A percentile compares a stretch with the other conserved stretches of the same genome.
These are phyloP conservation scores for Platalea minor DNA, from an alignment of 2,797 vertebrate genomes.

Conservation along the genomic window DNA sequence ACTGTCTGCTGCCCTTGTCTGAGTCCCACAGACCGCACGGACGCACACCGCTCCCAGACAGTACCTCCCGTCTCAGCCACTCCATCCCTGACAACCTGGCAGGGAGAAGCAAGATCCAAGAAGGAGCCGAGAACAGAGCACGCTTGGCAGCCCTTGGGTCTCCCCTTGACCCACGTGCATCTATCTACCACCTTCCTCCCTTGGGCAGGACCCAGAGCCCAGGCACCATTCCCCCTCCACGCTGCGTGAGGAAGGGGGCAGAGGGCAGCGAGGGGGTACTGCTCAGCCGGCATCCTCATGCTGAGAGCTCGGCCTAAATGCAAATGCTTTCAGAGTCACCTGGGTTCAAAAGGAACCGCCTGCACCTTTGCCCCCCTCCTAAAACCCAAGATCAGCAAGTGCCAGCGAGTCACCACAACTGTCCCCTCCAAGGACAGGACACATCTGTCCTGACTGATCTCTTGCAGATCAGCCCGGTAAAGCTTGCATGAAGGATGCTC, in stretches of 20 bases:
- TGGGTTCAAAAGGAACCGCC: neutral
- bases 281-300: neutral
- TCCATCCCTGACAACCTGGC: neutral
- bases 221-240: fast-evolving
- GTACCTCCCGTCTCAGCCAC: neutral
- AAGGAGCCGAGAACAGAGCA: neutral
- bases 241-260: neutral
- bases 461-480: neutral
- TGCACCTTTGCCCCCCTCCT: neutral
- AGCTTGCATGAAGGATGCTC: neutral
- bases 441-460: neutral
- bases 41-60: neutral
- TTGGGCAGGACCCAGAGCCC: neutral
- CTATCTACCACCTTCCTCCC: neutral
- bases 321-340: neutral
- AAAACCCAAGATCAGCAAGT: neutral
- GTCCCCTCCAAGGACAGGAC: neutral
- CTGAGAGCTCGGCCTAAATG: neutral
- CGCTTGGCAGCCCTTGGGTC: neutral
- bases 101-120: neutral
- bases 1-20: constrained; percentile 27
- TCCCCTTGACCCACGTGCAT: neutral
- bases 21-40: neutral
- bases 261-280: neutral
- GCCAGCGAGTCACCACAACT: neutral